Conservation (phyloP, 2,888 invertebrate species). For the Drosophila birchii region DNA sequence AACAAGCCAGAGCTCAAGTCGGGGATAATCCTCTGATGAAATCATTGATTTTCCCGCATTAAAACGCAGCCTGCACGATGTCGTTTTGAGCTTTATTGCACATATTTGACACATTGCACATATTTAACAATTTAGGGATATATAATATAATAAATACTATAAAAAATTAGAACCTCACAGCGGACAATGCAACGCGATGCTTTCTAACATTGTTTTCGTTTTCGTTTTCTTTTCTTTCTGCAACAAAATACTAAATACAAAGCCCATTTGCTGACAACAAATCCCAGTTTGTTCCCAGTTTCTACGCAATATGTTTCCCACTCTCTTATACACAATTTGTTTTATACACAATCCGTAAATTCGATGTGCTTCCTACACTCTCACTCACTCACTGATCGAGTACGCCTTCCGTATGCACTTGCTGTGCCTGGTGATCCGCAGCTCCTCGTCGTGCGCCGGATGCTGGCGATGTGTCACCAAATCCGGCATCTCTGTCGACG, state of each 20-base stretch:
- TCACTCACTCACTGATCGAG: slow-evolving; percentile 87
- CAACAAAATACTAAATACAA: slow-evolving; percentile 45
- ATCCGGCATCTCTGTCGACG: slow-evolving; percentile 81
- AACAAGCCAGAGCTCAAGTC: not conserved
- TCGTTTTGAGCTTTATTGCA: slow-evolving; percentile 64
- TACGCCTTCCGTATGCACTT: slow-evolving; percentile 88
- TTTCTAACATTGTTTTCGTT: slow-evolving; percentile 16
- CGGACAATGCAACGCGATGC: slow-evolving; percentile 39
- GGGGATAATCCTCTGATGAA: not conserved
- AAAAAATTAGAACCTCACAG: slow-evolving; percentile 55
- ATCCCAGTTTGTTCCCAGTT: not conserved
- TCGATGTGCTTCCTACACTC: slow-evolving; percentile 48
- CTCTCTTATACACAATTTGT: no score
- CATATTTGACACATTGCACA: slow-evolving; percentile 63
- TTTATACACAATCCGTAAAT: slow-evolving; percentile 10
- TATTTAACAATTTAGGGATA: slow-evolving; percentile 69
- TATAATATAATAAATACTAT: slow-evolving; percentile 52
- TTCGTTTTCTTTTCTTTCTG: not conserved
- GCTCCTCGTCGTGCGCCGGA: slow-evolving; percentile 90
- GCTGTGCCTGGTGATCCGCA: slow-evolving; percentile 92
- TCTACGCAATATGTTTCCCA: no score
- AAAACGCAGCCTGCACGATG: slow-evolving; percentile 16
- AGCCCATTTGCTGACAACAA: slow-evolving; percentile 37
- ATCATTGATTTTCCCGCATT: not conserved
- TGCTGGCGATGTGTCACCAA: slow-evolving; percentile 76